Evolutionary conservation across 1,140 invertebrate species (phyloP).

Genomic region (Bombus soroeensis): DNA sequence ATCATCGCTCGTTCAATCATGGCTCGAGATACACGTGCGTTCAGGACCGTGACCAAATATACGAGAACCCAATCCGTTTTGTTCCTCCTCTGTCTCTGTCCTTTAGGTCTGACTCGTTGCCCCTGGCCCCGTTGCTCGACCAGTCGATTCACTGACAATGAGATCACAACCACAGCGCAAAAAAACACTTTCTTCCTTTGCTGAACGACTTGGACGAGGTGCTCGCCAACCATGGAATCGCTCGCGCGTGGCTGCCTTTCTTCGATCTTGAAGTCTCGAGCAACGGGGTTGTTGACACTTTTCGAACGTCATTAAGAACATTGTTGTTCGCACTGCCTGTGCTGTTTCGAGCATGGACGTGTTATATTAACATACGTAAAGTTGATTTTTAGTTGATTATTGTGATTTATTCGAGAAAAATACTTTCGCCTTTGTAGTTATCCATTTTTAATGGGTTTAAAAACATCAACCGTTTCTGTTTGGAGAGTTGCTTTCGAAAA

Average conservation of each 20-base stretch:
- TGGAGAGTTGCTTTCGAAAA: neutral
- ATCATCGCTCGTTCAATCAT: constrained; percentile 45
- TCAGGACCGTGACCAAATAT: neutral
- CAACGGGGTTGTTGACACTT: neutral
- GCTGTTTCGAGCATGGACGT: neutral
- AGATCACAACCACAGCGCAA: neutral
- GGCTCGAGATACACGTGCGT: neutral
- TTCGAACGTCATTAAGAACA: neutral
- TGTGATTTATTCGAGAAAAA: neutral
- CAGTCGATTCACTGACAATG: no score
- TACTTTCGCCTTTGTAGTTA: no score
- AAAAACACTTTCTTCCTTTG: no score
- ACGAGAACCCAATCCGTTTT: neutral
- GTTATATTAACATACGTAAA: no score
- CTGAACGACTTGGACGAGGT: neutral
- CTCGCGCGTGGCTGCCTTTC: neutral
- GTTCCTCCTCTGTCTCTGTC: neutral
- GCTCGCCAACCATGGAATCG: neutral
- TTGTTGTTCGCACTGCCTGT: neutral
- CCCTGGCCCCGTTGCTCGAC: neutral
- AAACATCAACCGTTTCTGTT: neutral
- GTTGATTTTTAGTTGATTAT: no score
- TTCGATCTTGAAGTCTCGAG: neutral
- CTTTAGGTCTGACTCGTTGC: neutral
- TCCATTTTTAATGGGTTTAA: neutral